phyloP scores from a whole-genome alignment of 2,113 vertebrate species.

The Okapia johnstoni region DNA sequence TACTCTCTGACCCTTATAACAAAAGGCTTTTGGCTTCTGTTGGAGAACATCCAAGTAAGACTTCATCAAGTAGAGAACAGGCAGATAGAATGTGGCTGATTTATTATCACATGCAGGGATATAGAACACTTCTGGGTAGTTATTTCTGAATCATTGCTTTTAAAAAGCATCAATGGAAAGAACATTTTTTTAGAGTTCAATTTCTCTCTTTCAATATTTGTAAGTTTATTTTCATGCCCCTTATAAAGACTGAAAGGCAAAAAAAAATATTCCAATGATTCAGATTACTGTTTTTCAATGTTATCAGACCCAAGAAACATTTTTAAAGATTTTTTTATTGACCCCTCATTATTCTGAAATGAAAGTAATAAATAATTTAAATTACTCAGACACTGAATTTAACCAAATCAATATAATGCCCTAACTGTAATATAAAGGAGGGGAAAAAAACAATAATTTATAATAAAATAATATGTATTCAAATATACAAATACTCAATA shows the following conservation, averaged over 20 bases:
- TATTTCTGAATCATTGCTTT: not conserved
- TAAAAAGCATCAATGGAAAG: slow-evolving; percentile 11
- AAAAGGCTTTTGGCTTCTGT: not conserved
- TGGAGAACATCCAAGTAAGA: not conserved
- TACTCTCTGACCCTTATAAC: not conserved
- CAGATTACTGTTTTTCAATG: not conserved
- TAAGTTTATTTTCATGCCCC: not conserved
- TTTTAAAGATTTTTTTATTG: slow-evolving; percentile 20
- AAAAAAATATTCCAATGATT: not conserved
- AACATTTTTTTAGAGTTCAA: not conserved
- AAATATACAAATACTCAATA: not conserved
- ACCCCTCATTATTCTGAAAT: not conserved
- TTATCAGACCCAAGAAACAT: not conserved
- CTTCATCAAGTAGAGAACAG: not conserved
- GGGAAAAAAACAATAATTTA: not conserved
- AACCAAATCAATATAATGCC: slow-evolving; percentile 16
- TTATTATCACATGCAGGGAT: not conserved
- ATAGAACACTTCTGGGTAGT: not conserved
- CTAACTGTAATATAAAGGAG: not conserved
- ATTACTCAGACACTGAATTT: not conserved
- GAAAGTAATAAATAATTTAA: slow-evolving; percentile 45
- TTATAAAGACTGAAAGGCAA: not conserved
- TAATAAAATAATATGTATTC: not conserved
- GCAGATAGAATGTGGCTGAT: not conserved
- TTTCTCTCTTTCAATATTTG: not conserved